phyloP scores from a whole-genome alignment of 2,888 invertebrate genomes.

The Agrotis exclamationis region DNA sequence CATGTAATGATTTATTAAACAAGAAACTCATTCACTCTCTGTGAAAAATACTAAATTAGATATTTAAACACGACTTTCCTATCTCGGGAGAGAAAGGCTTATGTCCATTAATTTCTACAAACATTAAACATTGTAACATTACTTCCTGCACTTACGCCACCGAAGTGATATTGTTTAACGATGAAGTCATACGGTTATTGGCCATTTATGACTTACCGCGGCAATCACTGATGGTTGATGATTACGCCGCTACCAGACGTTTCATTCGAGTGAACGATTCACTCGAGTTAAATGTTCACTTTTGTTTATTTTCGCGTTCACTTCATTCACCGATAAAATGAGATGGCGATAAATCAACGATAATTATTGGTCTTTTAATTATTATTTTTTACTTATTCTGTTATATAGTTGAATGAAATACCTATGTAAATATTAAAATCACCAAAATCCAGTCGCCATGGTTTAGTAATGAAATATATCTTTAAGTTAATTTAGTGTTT shows the following conservation, averaged over 20 bases:
- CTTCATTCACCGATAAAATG: background rate
- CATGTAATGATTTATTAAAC: no score
- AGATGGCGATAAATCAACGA: no score
- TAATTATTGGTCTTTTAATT: background rate
- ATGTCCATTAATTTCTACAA: constrained; percentile 49
- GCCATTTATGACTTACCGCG: background rate
- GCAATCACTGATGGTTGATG: background rate
- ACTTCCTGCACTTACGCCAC: constrained; percentile 46
- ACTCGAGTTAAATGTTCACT: background rate
- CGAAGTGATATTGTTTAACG: constrained; percentile 53
- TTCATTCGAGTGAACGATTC: background rate
- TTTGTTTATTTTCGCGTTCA: background rate
- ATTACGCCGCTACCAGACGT: constrained; percentile 1
- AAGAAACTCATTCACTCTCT: no score
- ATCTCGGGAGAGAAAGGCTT: constrained; percentile 20
- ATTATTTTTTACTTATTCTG: background rate
- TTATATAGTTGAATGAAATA: no score
- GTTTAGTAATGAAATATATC: background rate
- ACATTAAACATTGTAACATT: constrained; percentile 42
- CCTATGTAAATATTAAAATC: no score
- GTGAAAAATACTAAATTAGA: background rate
- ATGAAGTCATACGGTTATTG: constrained; percentile 33
- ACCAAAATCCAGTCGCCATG: background rate
- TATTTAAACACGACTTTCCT: background rate
- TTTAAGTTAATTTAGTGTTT: background rate